Evolutionary conservation across 1,140 invertebrate species (phyloP), one percentile per base, ranked within the genome.

Genomic region (Zaprionus camerounensis): DNA sequence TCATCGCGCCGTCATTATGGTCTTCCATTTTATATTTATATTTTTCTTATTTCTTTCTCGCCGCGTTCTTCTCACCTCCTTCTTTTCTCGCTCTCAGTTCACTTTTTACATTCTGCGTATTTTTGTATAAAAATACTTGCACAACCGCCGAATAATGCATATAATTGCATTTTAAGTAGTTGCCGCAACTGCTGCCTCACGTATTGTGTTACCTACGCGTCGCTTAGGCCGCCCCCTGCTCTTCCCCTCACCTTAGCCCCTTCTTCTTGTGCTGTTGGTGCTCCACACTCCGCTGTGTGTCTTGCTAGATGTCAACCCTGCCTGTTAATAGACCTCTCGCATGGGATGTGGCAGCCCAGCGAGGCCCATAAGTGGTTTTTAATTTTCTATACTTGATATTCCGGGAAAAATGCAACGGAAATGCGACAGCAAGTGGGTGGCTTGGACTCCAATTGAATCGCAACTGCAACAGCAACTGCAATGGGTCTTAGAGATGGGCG

Each of bases 131-230:
- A 90, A 80, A 82, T 80, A 85, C 68, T 51, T 71, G 74, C 71
- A 56, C 65, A 71, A 78, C 84, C 80, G 77, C 71, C 81, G 77
- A 90, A 88, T 90, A 88, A 88, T 90, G 86, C 79, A 90, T 90
- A 90, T 90, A 90, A 90, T 90, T 90, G 85, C 85, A 76, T 90
- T 90, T 90, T 90, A 88, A 88, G 84, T 90, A 88, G 84, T 88
- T 90, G 84, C 85, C 66, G 68, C 57, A 57, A 28, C 56, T 58
- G 76, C 55, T 77, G 71, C 67, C 68, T 69, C 62, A 57, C 68
- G 83, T 86, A 87, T 87, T 86, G 76, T 82, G 72, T 86, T 86
- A 80, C 82, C 77, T 85, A 78, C 74, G 73, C 71, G 38, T 34
- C 15, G 20, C 31, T 11, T 9, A 20, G 3, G 34, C n/a, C 17